Evolutionary conservation across 2,888 invertebrate genomes (phyloP).

Genomic region (Odontocerum albicorne): DNA sequence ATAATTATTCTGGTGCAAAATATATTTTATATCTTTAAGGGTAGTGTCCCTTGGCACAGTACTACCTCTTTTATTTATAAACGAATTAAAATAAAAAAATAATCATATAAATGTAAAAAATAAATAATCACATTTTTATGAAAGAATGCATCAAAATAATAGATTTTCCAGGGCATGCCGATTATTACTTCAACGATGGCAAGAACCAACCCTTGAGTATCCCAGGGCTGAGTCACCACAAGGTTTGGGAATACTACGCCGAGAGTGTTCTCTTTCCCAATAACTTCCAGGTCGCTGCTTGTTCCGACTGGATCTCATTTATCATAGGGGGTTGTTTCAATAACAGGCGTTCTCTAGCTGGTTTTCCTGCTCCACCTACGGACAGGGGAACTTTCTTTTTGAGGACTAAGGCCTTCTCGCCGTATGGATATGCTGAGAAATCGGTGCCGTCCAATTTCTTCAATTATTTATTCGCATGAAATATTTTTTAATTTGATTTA

Average conservation of each 20-base stretch:
- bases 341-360: conserved; percentile 2
- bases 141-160: no score
- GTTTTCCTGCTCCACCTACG: not conserved
- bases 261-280: conserved; percentile 41
- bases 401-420: not conserved
- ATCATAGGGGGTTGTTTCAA: conserved; percentile 25
- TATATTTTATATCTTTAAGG: no score
- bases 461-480: not conserved
- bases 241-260: conserved; percentile 44
- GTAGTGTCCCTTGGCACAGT: no score
- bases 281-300: conserved; percentile 43
- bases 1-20: no score
- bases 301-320: conserved; percentile 43
- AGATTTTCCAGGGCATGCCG: conserved; percentile 47
- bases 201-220: conserved; percentile 47
- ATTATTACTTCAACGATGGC: conserved; percentile 51
- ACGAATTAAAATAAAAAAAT: no score
- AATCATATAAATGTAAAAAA: no score
- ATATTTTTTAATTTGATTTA: no score
- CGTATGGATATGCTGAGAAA: not conserved
- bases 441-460: not conserved
- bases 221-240: conserved; percentile 46
- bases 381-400: conserved; percentile 7
- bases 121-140: no score
- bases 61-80: no score